Conservation (phyloP, 1,140 invertebrate species). For the Drosophila santomea region DNA sequence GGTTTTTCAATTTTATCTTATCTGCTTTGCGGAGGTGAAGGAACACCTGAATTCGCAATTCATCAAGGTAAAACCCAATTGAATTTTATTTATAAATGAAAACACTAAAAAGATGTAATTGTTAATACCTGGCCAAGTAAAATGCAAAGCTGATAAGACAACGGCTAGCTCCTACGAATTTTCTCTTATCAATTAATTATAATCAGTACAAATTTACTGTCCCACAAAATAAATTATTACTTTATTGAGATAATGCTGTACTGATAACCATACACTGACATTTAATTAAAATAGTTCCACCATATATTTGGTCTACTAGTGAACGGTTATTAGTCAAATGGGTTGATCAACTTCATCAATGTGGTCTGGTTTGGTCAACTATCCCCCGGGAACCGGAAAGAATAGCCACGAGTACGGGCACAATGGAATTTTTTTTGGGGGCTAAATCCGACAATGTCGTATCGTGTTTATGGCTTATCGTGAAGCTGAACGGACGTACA, state of each 20-base stretch:
- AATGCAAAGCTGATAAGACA: slow-evolving; percentile 7
- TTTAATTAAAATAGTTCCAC: slow-evolving; percentile 16
- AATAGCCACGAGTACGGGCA: slow-evolving; percentile 7
- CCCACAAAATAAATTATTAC: background rate
- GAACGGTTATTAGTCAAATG: background rate
- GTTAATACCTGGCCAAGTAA: no score
- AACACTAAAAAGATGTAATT: no score
- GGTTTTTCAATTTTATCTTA: background rate
- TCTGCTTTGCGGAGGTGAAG: background rate
- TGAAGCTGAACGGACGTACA: slow-evolving; percentile 3
- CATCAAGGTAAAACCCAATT: background rate
- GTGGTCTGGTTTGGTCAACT: background rate
- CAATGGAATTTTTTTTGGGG: slow-evolving; percentile 38
- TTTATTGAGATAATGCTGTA: slow-evolving; percentile 5
- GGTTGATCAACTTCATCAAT: slow-evolving; percentile 9
- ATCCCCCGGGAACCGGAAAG: slow-evolving; percentile 18
- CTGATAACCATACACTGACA: no score
- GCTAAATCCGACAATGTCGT: slow-evolving; percentile 9
- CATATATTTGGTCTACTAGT: slow-evolving; percentile 18
- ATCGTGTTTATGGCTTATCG: slow-evolving; percentile 44
- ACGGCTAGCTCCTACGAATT: slow-evolving; percentile 14
- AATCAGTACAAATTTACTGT: slow-evolving; percentile 8
- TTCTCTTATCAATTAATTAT: slow-evolving; percentile 14
- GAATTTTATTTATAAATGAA: no score
- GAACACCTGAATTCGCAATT: background rate